Base-by-base conservation (phyloP, 1,140 invertebrate genomes). In the Lineus longissimus region DNA sequence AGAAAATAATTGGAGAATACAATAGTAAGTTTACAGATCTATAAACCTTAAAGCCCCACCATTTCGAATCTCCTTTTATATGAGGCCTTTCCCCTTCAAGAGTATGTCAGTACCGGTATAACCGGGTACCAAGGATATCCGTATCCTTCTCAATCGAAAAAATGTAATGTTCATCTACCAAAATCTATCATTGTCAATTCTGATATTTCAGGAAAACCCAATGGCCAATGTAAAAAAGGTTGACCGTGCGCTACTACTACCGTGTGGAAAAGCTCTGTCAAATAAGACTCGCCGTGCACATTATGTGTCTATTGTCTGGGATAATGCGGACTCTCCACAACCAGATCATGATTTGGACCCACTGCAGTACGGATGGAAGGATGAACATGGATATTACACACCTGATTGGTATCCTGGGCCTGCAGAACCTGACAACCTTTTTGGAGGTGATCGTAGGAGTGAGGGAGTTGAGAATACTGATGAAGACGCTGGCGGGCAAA, bases 171-270 rank as follows among this genome's bases (percentile, higher is more conserved):
- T 7, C 19, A 23, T 7, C 17, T 30, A 6, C n/a, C n/a, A n/a
- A n/a, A n/a, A n/a, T n/a, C 9, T 57, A 7, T 30, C 17, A 9
- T 27, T 25, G 33, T 36, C 6, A 23, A 7, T 9, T 57, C 29
- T 57, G 13, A 7, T 13, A 57, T 57, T 57, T 9, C 55, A 23
- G 22, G 22, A 57, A n/a, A 27, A 30, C 27, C 29, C 29, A 57
- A 19, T 43, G 25, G 30, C 23, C 6, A 59, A 59, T 22, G 33
- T 59, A 6, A 33, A 59, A 22, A 59, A 59, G 31, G 33, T 59
- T 41, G 40, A 59, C 40, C 41, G 36, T 41, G 58, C 58, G 2
- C 27, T 43, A 13, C 36, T 33, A 40, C 58, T 31, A 2, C 58
- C 58, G 2, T 59, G 58, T 22, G 2, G 40, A 19, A 33, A 41